A percentile compares a stretch with the other conserved stretches of the same genome.
These are phyloP conservation scores for Coturnix japonica DNA, from an alignment of 2,113 vertebrate genomes.

Conservation along the genomic window DNA sequence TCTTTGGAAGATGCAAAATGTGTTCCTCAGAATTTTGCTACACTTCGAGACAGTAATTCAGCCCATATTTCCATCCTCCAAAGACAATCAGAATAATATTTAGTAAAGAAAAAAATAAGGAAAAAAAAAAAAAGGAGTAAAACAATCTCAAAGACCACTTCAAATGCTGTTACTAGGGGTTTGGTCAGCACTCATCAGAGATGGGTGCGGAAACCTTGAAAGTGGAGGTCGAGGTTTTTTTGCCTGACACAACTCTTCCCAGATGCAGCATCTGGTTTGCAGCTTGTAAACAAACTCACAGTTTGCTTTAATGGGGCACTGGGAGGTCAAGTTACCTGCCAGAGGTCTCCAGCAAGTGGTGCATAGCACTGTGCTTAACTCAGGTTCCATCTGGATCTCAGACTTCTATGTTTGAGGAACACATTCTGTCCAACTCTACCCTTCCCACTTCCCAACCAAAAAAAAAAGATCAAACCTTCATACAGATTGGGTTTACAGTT, in stretches of 20 bases:
- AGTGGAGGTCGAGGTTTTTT: neutral
- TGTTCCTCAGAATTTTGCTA: neutral
- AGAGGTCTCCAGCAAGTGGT: neutral
- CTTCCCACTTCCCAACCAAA: neutral
- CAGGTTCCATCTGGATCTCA: neutral
- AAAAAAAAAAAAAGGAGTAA: neutral
- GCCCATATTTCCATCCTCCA: neutral
- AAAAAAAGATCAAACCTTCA: neutral
- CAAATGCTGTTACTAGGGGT: neutral
- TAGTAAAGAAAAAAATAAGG: neutral
- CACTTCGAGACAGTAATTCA: neutral
- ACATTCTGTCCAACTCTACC: neutral
- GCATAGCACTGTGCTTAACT: neutral
- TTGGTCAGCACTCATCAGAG: neutral
- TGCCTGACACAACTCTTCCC: neutral
- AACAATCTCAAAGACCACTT: neutral
- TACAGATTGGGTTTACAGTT: neutral
- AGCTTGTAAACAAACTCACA: conserved; percentile 9
- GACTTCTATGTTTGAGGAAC: neutral
- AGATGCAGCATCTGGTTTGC: conserved; percentile 24
- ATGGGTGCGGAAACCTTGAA: neutral
- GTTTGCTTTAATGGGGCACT: conserved; percentile 6
- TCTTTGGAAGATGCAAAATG: neutral
- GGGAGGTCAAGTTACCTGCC: neutral
- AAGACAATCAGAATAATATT: neutral